phyloP scores from a whole-genome alignment of 2,797 vertebrate genomes.

The Danionella dracula region DNA sequence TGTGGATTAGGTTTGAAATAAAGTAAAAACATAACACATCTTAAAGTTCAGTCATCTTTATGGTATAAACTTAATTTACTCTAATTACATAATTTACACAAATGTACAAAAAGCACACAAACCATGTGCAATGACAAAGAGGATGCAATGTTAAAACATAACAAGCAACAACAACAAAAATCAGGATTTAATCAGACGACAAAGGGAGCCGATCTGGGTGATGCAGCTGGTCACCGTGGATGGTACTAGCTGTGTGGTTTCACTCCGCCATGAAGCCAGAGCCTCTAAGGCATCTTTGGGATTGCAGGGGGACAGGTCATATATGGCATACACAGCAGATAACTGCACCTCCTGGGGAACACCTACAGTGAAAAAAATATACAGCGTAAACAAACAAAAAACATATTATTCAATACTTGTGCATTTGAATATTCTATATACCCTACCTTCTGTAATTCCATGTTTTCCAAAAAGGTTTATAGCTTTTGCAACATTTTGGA shows the following conservation, averaged over 20 bases:
- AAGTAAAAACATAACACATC: too few relatives aligned
- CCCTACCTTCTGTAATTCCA: slow-evolving; percentile 84
- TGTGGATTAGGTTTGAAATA: too few relatives aligned
- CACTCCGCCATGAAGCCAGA: slow-evolving; percentile 75
- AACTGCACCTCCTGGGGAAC: slow-evolving; percentile 90
- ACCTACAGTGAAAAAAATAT: slow-evolving; percentile 55
- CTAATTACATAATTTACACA: too few relatives aligned
- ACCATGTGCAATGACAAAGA: too few relatives aligned
- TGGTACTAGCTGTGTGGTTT: slow-evolving; percentile 64
- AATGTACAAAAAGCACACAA: too few relatives aligned
- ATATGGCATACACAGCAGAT: slow-evolving; percentile 83
- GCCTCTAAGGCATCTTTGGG: slow-evolving; percentile 75
- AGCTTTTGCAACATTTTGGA: slow-evolving; percentile 78
- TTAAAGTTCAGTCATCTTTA: too few relatives aligned
- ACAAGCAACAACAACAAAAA: too few relatives aligned
- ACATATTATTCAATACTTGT: background rate
- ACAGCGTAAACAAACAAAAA: background rate
- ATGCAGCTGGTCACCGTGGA: slow-evolving; percentile 72
- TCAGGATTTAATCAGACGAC: slow-evolving; percentile 51
- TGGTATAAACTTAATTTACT: too few relatives aligned
- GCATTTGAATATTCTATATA: background rate
- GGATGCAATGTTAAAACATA: too few relatives aligned
- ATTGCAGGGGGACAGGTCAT: slow-evolving; percentile 83
- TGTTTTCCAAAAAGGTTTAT: slow-evolving; percentile 85
- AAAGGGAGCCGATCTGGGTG: slow-evolving; percentile 75